These are phyloP conservation scores for Limnephilus rhombicus DNA, from an alignment of 2,888 invertebrate genomes.

Conservation along the genomic window DNA sequence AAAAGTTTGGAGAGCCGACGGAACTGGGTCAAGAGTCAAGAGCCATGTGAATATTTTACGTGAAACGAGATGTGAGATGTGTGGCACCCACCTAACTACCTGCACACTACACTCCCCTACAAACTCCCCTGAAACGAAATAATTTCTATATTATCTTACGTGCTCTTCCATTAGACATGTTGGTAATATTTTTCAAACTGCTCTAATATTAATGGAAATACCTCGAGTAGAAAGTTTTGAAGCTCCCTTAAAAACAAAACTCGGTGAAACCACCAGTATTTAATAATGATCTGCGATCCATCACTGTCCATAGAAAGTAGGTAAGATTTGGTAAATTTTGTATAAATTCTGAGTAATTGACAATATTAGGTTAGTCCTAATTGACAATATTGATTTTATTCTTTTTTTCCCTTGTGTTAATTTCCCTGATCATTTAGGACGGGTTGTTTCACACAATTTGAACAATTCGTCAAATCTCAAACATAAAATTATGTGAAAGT, in stretches of 20 bases:
- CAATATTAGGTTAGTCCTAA: not conserved
- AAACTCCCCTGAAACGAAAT: not conserved
- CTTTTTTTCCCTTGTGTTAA: no score
- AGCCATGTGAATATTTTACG: not conserved
- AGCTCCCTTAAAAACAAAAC: not conserved
- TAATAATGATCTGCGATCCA: not conserved
- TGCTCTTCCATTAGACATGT: not conserved
- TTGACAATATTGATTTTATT: no score
- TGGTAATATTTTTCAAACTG: not conserved
- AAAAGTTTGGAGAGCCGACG: not conserved
- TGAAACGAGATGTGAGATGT: not conserved
- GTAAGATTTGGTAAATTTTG: not conserved
- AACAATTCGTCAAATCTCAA: no score
- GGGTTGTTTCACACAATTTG: no score
- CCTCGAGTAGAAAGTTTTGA: not conserved
- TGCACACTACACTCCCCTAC: not conserved
- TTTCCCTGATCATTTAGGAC: no score
- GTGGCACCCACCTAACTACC: not conserved
- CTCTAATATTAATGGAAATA: not conserved
- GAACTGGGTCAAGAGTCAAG: not conserved
- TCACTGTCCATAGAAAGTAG: not conserved
- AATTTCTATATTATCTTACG: not conserved
- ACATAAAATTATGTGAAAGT: no score
- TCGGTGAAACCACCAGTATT: not conserved
- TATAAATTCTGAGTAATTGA: not conserved